Conservation (phyloP, 2,113 vertebrate genomes). For the Phocoena phocoena region DNA sequence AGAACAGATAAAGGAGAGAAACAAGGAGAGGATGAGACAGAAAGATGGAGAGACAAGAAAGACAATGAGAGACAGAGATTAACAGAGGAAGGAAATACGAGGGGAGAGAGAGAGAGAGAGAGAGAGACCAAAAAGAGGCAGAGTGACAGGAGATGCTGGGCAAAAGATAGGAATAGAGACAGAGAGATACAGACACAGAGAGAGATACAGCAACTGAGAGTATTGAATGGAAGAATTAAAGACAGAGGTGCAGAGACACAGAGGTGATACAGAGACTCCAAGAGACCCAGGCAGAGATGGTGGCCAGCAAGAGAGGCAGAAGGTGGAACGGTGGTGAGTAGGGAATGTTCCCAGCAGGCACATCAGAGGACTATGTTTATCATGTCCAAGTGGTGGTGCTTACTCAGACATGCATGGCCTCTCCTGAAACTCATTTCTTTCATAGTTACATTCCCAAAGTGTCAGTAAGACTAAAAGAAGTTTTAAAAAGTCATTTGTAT, state of each 20-base stretch:
- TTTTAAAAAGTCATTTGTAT: not conserved
- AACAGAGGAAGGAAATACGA: not conserved
- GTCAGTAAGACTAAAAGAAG: not conserved
- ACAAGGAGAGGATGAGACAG: not conserved
- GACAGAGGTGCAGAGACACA: not conserved
- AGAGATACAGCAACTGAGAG: not conserved
- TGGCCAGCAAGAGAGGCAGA: not conserved
- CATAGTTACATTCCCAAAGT: not conserved
- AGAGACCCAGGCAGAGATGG: not conserved
- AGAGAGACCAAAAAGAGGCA: not conserved
- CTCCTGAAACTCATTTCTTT: not conserved
- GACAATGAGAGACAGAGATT: not conserved
- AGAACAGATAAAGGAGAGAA: not conserved
- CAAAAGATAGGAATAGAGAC: too few relatives aligned
- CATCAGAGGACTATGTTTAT: rapidly evolving
- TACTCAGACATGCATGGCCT: rapidly evolving
- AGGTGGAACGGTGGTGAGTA: rapidly evolving
- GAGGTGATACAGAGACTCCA: not conserved
- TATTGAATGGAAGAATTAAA: rapidly evolving
- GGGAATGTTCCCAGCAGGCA: rapidly evolving
- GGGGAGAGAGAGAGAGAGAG: not conserved
- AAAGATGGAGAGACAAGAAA: not conserved
- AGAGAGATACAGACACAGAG: not conserved
- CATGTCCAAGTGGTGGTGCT: not conserved
- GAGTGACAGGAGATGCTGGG: not conserved